Base-by-base conservation (phyloP, 2,888 invertebrate genomes). In the Matsumyia berberina region DNA sequence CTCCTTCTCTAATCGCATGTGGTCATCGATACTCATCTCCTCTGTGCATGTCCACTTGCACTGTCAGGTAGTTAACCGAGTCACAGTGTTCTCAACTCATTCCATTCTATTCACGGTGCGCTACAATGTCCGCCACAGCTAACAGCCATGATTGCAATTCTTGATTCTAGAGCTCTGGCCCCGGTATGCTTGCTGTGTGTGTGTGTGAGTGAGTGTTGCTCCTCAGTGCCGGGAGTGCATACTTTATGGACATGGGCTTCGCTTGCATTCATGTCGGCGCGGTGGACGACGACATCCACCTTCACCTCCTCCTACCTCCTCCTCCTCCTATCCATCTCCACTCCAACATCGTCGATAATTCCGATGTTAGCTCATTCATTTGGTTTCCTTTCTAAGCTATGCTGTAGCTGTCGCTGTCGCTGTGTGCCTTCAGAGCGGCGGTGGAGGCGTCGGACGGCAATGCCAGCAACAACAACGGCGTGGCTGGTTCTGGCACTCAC, bases 301-400 rank as follows among this genome's bases (percentile, higher is more conserved):
- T 46, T 39, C 42, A 46, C 58, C 44, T 64, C 31, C 70, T 39
- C 51, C 67, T 49, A 42, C 35, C 39, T 42, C 58, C 81, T 53
- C 44, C 70, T 64, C 29, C 67, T n/a, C n/a, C n/a, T n/a, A n/a
- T n/a, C n/a, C n/a, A n/a, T n/a, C n/a, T n/a, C n/a, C n/a, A n/a
- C n/a, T n/a, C n/a, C n/a, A n/a, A n/a, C n/a, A 66, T 15, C 55
- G 35, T 46, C 77, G 55, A 82, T 79, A 79, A 79, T 79, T 79
- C 83, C 79, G 74, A 83, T 85, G 85, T 85, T 85, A 80, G 76
- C 85, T 80, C 85, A 85, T 85, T 85, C 85, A 85, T 85, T 85
- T 85, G 85, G 85, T 85, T 85, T 85, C 85, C 85, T 85, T 85
- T 85, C 85, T 85, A 80, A 85, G 74, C 24, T 49, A 46, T 57